phyloP scores from a whole-genome alignment of 2,888 invertebrate genomes.

The Pasiphila rectangulata region DNA sequence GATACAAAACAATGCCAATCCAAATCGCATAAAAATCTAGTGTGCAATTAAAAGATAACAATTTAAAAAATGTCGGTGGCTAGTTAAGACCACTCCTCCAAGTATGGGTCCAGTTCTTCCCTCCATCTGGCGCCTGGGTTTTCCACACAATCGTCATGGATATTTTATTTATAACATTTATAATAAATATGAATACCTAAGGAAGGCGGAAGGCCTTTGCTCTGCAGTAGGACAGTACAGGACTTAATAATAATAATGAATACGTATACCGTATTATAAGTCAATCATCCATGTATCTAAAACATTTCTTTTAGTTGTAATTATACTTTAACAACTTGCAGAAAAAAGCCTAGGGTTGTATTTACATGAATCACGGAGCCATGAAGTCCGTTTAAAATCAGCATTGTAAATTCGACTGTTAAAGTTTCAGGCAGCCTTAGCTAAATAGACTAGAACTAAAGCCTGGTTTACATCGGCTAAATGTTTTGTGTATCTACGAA shows the following conservation, averaged over 20 bases:
- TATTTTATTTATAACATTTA: too few relatives aligned
- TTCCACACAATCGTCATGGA: too few relatives aligned
- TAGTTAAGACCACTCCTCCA: too few relatives aligned
- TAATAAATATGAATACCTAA: too few relatives aligned
- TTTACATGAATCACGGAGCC: not conserved
- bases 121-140: too few relatives aligned
- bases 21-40: too few relatives aligned
- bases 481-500: not conserved
- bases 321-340: not conserved
- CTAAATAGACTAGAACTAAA: slow-evolving; percentile 1
- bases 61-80: too few relatives aligned
- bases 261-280: not conserved
- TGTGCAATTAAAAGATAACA: too few relatives aligned
- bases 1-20: too few relatives aligned
- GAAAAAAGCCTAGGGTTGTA: not conserved
- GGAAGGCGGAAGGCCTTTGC: too few relatives aligned
- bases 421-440: slow-evolving; percentile 10
- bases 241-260: not conserved
- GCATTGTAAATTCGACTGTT: slow-evolving; percentile 7
- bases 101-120: too few relatives aligned
- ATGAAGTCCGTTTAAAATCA: slow-evolving; percentile 1
- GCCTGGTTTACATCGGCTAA: not conserved
- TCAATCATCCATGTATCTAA: not conserved
- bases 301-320: not conserved
- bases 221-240: too few relatives aligned